These are phyloP conservation scores for Synergus gifuensis DNA, from an alignment of 2,888 invertebrate species.

Conservation along the genomic window DNA sequence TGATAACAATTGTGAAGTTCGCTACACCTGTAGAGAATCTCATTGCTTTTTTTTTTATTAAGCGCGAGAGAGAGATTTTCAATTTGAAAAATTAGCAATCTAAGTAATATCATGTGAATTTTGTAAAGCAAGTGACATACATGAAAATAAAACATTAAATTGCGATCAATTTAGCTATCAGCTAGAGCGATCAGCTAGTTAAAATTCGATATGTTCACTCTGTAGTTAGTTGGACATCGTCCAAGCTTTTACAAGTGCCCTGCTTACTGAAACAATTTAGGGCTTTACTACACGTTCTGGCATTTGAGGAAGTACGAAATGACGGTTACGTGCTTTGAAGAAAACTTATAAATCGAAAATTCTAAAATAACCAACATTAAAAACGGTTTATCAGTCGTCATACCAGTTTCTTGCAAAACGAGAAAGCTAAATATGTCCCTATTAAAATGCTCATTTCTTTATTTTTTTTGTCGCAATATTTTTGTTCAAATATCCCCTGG, in stretches of 20 bases:
- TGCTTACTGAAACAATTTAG: constrained; percentile 32
- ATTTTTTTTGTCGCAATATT: too few relatives aligned
- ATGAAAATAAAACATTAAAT: neutral
- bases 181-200: neutral
- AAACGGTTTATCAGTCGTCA: neutral
- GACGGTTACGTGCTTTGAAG: constrained; percentile 5
- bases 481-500: neutral
- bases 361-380: neutral
- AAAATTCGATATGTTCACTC: neutral
- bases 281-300: constrained; percentile 3
- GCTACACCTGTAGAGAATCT: constrained; percentile 31
- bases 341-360: neutral
- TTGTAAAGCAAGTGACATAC: neutral
- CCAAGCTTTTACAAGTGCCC: constrained; percentile 16
- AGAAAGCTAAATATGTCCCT: neutral
- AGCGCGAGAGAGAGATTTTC: neutral
- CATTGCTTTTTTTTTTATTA: neutral
- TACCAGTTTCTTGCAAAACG: neutral
- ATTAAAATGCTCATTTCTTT: neutral
- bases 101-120: too few relatives aligned
- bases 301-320: constrained; percentile 6
- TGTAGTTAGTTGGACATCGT: constrained; percentile 23
- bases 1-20: constrained; percentile 29
- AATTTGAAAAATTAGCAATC: too few relatives aligned
- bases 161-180: neutral